Evolutionary conservation across 2,888 invertebrate species (phyloP).

Genomic region (Oscheius myriophilus): DNA sequence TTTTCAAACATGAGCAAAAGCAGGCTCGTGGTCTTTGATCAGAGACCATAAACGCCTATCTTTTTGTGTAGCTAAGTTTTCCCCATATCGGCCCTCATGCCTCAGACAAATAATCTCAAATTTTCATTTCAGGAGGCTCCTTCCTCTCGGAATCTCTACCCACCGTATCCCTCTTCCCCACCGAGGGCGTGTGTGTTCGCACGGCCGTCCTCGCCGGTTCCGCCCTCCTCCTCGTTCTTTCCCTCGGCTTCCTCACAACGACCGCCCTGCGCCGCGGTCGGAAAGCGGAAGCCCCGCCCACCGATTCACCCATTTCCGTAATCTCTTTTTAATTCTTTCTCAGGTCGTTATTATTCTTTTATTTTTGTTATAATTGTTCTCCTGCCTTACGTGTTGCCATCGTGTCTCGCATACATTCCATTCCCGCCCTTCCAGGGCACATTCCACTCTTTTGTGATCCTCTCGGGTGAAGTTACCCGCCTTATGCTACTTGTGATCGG

Average conservation of each 20-base stretch:
- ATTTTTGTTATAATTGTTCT: constrained; percentile 12
- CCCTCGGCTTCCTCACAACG: constrained; percentile 14
- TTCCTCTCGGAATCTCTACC: constrained; percentile 9
- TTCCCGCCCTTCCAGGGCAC: constrained; percentile 22
- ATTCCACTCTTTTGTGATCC: constrained; percentile 4
- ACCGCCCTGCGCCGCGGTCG: constrained; percentile 2
- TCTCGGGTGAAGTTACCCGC: constrained; percentile 19
- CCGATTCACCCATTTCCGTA: constrained; percentile 29
- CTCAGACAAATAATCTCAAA: background rate
- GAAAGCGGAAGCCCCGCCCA: constrained; percentile 11
- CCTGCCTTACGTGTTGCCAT: constrained; percentile 22
- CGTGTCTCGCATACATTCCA: constrained; percentile 26
- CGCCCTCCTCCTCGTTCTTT: constrained; percentile 22
- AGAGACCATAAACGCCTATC: background rate
- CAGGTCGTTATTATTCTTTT: constrained; percentile 21
- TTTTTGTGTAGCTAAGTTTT: too few species aligned
- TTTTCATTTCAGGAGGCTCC: background rate
- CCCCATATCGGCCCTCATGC: background rate
- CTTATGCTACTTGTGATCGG: constrained; percentile 22
- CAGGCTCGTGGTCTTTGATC: background rate
- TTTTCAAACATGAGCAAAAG: background rate
- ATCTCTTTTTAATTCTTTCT: constrained; percentile 23
- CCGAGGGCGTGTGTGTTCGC: constrained; percentile 30
- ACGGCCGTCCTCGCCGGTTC: constrained; percentile 19
- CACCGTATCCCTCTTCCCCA: background rate